Evolutionary conservation across 2,113 vertebrate species (phyloP).

Genomic region (Ammodytes dubius): DNA sequence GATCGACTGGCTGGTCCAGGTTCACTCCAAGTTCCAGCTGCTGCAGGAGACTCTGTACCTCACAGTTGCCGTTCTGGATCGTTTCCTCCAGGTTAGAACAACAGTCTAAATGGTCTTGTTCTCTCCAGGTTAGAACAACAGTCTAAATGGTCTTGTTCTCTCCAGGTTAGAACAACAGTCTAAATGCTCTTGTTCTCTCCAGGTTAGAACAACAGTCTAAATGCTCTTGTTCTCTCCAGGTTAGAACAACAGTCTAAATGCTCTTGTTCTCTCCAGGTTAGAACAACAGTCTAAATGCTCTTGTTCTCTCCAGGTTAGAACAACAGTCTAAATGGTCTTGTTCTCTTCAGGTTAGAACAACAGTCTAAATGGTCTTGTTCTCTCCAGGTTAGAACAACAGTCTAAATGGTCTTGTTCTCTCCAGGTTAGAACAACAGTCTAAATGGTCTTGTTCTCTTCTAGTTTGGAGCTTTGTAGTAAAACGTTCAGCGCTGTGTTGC

Average conservation of each 20-base stretch:
- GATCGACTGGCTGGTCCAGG: constrained; percentile 97
- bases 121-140: too few relatives aligned
- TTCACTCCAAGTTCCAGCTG: constrained; percentile 93
- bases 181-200: fast-evolving
- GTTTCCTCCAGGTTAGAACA: constrained; percentile 89
- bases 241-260: too few relatives aligned
- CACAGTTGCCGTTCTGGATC: constrained; percentile 92
- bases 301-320: too few relatives aligned
- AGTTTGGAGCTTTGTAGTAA: neutral
- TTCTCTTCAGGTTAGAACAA: too few relatives aligned
- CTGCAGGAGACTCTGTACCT: constrained; percentile 96
- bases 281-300: fast-evolving
- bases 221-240: fast-evolving
- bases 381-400: too few relatives aligned
- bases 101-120: too few relatives aligned
- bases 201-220: too few relatives aligned
- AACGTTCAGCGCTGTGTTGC: neutral
- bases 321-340: fast-evolving
- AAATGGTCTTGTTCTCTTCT: fast-evolving
- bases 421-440: too few relatives aligned
- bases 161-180: too few relatives aligned
- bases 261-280: too few relatives aligned
- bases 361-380: fast-evolving
- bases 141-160: fast-evolving
- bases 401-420: fast-evolving